Base-by-base conservation (phyloP, 2,797 vertebrate genomes). In the Enteromius paludinosus region DNA sequence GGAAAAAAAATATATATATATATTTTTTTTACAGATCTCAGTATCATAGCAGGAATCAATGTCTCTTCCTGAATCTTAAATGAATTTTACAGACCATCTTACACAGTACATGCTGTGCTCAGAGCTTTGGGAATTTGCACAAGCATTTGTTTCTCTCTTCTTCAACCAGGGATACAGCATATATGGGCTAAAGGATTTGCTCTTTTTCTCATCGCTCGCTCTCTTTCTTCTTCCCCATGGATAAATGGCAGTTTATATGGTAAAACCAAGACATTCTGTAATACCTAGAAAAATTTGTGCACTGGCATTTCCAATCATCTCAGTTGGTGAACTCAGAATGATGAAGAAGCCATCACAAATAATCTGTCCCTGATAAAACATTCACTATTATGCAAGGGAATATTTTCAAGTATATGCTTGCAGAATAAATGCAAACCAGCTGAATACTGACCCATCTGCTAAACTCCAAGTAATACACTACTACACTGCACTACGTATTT, bases 1-100 rank as follows among this genome's bases (percentile, higher is more conserved):
- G 35, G n/a, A 66, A 30, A 38, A 17, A 15, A 30, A 30, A 30
- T 30, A 30, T 30, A 30, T 30, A 30, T 30, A 30, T 30, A 30
- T 30, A 30, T 30, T 30, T n/a, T 71, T 69, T 68, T 14, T 7
- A 35, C 54, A 80, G 70, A 74, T 75, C 71, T 75, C 47, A 54
- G 59, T 82, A 75, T 75, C 47, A 75, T 66, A 66, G 9, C 47
- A 66, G 3, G 23, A 75, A 74, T 81, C 59, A 52, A 49, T 65
- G 70, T 54, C 43, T 38, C 43, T 49, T 74, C 59, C 70, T 65
- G 45, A 73, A 73, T 72, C n/a, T 49, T 65, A 64, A 73, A 73
- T 41, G 45, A 54, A 81, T 81, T 45, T 52, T n/a, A 20, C 17
- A 52, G n/a, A 47, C 43, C 79, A 74, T 64, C 66, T 61, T 30